phyloP scores from a whole-genome alignment of 2,113 vertebrate genomes.

The Notothenia rossii region DNA sequence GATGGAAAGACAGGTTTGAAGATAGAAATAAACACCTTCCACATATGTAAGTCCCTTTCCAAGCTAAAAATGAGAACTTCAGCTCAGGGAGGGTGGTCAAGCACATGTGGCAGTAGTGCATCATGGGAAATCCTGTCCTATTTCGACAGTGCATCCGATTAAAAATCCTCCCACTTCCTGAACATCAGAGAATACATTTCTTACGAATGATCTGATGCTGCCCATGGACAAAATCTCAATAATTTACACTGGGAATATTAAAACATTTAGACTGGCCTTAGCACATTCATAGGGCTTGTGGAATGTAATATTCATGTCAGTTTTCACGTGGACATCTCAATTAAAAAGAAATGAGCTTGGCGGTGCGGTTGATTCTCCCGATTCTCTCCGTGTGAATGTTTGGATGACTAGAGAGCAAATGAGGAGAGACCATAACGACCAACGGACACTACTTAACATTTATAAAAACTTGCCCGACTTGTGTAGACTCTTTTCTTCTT shows the following conservation, averaged over 20 bases:
- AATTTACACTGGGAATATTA: slow-evolving; percentile 74
- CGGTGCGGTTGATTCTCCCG: slow-evolving; percentile 33
- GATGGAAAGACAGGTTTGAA: slow-evolving; percentile 33
- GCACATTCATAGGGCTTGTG: slow-evolving; percentile 64
- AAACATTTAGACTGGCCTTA: slow-evolving; percentile 71
- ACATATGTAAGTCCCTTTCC: neutral
- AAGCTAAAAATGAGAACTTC: slow-evolving; percentile 13
- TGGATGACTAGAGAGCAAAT: slow-evolving; percentile 24
- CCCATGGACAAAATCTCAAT: slow-evolving; percentile 67
- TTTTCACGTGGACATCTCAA: slow-evolving; percentile 70
- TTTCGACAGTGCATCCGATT: slow-evolving; percentile 52
- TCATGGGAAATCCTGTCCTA: slow-evolving; percentile 55
- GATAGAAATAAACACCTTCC: slow-evolving; percentile 35
- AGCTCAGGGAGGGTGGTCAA: slow-evolving; percentile 42
- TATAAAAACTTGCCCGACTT: too few relatives aligned
- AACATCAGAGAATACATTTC: slow-evolving; percentile 66
- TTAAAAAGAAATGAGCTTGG: slow-evolving; percentile 68
- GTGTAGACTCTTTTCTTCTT: too few relatives aligned
- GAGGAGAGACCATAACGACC: neutral
- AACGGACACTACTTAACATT: neutral
- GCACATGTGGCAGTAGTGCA: slow-evolving; percentile 32
- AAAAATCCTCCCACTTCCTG: slow-evolving; percentile 59
- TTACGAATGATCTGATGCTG: slow-evolving; percentile 54
- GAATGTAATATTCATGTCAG: slow-evolving; percentile 79
- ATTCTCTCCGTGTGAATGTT: slow-evolving; percentile 23